phyloP scores from a whole-genome alignment of 2,888 invertebrate species.

The Aspidiotus destructor region DNA sequence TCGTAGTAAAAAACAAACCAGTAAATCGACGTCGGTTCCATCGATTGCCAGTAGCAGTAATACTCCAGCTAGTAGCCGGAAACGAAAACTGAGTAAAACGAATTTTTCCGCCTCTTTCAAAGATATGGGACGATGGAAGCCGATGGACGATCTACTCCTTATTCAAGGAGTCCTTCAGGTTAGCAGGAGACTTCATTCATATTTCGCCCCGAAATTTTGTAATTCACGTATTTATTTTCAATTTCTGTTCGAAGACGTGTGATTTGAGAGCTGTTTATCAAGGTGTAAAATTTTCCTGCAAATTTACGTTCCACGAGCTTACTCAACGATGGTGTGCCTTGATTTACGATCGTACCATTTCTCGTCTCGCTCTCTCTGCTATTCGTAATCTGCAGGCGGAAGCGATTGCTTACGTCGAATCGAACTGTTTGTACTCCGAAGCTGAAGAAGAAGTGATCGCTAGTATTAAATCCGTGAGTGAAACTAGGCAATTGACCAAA shows the following conservation, averaged over 20 bases:
- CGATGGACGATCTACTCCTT: slow-evolving; percentile 88
- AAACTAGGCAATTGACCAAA: neutral
- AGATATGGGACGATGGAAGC: slow-evolving; percentile 91
- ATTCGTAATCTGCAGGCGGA: slow-evolving; percentile 92
- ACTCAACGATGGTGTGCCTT: slow-evolving; percentile 94
- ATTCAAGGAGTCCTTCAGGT: slow-evolving; percentile 89
- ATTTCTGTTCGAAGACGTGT: slow-evolving; percentile 46
- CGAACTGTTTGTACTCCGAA: slow-evolving; percentile 78
- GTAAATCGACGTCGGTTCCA: slow-evolving; percentile 3
- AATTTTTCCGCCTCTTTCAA: slow-evolving; percentile 57
- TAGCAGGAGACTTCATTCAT: slow-evolving; percentile 4
- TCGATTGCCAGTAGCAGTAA: neutral
- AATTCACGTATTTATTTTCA: slow-evolving; percentile 14
- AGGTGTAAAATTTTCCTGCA: slow-evolving; percentile 90
- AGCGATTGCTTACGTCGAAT: slow-evolving; percentile 72
- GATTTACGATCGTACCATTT: slow-evolving; percentile 88
- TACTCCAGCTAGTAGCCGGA: slow-evolving; percentile 3
- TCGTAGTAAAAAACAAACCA: slow-evolving; percentile 5
- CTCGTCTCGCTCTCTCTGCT: slow-evolving; percentile 79
- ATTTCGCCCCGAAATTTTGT: neutral
- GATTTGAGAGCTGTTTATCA: slow-evolving; percentile 62
- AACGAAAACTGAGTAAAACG: slow-evolving; percentile 24
- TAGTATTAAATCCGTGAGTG: slow-evolving; percentile 63
- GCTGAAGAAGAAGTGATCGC: slow-evolving; percentile 80
- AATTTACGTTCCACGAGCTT: slow-evolving; percentile 84